These are phyloP conservation scores for Psittacula echo DNA, from an alignment of 2,797 vertebrate genomes.

Conservation along the genomic window DNA sequence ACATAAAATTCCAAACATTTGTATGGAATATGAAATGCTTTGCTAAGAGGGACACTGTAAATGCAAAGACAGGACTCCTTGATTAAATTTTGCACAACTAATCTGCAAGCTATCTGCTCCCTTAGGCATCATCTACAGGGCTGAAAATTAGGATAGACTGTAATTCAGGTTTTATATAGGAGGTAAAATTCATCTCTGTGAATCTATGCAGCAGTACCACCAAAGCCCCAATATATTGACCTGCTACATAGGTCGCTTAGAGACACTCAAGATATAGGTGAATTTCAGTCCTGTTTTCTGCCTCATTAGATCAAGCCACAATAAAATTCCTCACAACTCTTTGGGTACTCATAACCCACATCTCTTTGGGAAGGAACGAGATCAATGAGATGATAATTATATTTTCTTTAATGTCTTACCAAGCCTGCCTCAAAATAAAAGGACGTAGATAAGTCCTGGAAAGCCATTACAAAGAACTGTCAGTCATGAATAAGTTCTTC, in stretches of 20 bases:
- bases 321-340: background rate
- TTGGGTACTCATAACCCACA: background rate
- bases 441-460: rapidly evolving
- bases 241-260: background rate
- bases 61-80: background rate
- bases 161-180: background rate
- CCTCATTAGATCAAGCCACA: background rate
- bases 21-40: background rate
- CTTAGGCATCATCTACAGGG: background rate
- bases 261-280: background rate
- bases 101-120: background rate
- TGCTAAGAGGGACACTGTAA: background rate
- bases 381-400: background rate
- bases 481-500: background rate
- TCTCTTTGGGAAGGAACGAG: background rate
- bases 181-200: background rate
- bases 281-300: background rate
- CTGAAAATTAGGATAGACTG: background rate
- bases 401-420: background rate
- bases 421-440: background rate
- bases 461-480: background rate
- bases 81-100: background rate
- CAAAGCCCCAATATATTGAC: background rate
- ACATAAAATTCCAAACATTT: background rate
- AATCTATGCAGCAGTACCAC: background rate